Percentiles rank a stretch among this genome's conserved stretches.
These are phyloP conservation scores for Euura lappo DNA, from an alignment of 1,140 invertebrate genomes.

Conservation along the genomic window DNA sequence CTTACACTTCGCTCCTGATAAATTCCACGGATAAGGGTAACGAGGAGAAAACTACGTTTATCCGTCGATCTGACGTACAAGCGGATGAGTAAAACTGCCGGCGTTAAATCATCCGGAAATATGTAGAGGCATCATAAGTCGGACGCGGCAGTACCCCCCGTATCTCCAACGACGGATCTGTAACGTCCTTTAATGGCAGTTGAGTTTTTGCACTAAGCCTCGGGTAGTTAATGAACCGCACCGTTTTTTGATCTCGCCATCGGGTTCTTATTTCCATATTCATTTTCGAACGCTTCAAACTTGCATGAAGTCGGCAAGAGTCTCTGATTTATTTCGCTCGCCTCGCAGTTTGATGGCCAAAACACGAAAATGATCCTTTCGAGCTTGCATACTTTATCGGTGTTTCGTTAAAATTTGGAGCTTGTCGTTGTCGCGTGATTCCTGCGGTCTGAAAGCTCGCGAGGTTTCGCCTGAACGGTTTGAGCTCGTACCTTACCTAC, in stretches of 20 bases:
- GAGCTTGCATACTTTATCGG: neutral
- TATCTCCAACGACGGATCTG: neutral
- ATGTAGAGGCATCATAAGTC: neutral
- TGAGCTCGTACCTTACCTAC: neutral
- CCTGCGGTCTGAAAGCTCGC: neutral
- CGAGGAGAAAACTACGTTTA: neutral
- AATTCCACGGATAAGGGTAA: neutral
- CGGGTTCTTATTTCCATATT: too few relatives aligned
- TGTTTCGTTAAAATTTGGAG: neutral
- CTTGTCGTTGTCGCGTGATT: neutral
- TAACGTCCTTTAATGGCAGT: neutral
- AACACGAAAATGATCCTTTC: conserved; percentile 2
- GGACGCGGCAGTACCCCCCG: neutral
- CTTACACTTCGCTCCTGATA: neutral
- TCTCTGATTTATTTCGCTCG: neutral
- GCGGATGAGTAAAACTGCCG: neutral
- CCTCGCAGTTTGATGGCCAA: neutral
- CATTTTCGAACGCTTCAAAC: too few relatives aligned
- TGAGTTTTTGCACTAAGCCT: neutral
- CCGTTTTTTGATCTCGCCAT: too few relatives aligned
- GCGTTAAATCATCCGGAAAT: neutral
- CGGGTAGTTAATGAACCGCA: too few relatives aligned
- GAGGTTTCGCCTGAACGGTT: neutral
- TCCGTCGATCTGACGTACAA: neutral
- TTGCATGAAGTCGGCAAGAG: neutral